Conservation (phyloP, 2,888 invertebrate species). For the Trilocha varians region DNA sequence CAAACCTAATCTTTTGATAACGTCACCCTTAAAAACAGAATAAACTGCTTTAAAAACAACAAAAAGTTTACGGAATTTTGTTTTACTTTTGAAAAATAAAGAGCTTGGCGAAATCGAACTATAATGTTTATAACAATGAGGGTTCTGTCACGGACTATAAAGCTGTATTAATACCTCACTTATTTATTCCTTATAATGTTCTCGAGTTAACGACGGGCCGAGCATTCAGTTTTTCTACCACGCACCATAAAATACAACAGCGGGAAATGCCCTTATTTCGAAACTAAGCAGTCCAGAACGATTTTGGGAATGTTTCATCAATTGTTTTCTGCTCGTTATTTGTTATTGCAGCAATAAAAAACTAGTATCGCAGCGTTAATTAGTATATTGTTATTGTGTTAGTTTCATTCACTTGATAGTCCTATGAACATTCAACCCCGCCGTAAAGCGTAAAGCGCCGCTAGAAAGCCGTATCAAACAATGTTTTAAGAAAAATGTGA, state of each 20-base stretch:
- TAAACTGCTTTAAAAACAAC: not conserved
- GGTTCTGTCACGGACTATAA: slow-evolving; percentile 67
- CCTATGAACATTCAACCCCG: no score
- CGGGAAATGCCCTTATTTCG: slow-evolving; percentile 50
- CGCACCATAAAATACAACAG: slow-evolving; percentile 63
- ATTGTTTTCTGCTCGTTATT: not conserved
- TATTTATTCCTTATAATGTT: slow-evolving; percentile 70
- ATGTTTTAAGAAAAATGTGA: no score
- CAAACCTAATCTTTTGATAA: slow-evolving; percentile 61
- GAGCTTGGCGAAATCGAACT: slow-evolving; percentile 38
- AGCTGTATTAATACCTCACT: slow-evolving; percentile 62
- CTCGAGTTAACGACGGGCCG: slow-evolving; percentile 65
- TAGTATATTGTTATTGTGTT: no score
- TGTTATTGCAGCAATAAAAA: not conserved
- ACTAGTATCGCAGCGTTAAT: no score
- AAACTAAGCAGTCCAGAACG: slow-evolving; percentile 31
- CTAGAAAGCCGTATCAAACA: no score
- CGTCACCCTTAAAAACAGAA: slow-evolving; percentile 9
- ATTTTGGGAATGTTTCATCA: slow-evolving; percentile 5
- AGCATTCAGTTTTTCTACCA: slow-evolving; percentile 59
- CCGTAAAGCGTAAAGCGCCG: no score
- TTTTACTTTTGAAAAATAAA: not conserved
- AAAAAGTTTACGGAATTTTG: not conserved
- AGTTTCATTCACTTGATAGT: no score
- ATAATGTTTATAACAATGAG: slow-evolving; percentile 51